These are phyloP conservation scores for Agrotis puta DNA, from an alignment of 2,888 invertebrate genomes.

Conservation along the genomic window DNA sequence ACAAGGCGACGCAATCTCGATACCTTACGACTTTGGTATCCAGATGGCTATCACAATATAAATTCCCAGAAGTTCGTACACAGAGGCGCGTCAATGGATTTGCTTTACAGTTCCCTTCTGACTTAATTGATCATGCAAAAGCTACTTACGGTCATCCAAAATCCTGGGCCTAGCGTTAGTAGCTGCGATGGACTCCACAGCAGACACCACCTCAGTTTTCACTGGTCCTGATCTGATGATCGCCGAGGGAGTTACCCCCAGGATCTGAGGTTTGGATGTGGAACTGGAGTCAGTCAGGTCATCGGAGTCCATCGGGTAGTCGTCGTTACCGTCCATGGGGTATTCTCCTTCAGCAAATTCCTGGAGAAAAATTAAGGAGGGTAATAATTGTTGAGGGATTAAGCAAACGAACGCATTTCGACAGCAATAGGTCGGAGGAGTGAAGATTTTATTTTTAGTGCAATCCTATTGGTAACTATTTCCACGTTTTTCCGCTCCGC, in stretches of 20 bases:
- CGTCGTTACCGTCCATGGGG: slow-evolving; percentile 80
- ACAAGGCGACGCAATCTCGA: too few species aligned
- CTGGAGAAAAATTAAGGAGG: slow-evolving; percentile 50
- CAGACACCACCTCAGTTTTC: slow-evolving; percentile 73
- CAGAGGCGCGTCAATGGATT: too few species aligned
- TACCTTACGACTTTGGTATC: too few species aligned
- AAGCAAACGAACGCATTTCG: too few species aligned
- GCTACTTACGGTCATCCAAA: slow-evolving; percentile 81
- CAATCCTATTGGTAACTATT: too few species aligned
- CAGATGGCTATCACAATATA: too few species aligned
- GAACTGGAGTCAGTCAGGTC: slow-evolving; percentile 70
- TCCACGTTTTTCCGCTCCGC: too few species aligned
- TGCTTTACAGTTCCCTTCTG: too few species aligned
- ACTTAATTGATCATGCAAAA: neutral
- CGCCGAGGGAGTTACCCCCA: slow-evolving; percentile 79
- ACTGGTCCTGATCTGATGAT: slow-evolving; percentile 72
- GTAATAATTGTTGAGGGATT: too few species aligned
- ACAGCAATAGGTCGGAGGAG: too few species aligned
- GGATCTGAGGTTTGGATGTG: slow-evolving; percentile 68
- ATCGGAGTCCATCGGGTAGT: slow-evolving; percentile 70
- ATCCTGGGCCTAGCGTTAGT: slow-evolving; percentile 84
- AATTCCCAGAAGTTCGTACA: too few species aligned
- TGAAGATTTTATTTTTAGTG: too few species aligned
- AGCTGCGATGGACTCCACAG: slow-evolving; percentile 81
- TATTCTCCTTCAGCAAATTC: slow-evolving; percentile 74